phyloP scores from a whole-genome alignment of 2,797 vertebrate genomes.

The Myotis myotis region DNA sequence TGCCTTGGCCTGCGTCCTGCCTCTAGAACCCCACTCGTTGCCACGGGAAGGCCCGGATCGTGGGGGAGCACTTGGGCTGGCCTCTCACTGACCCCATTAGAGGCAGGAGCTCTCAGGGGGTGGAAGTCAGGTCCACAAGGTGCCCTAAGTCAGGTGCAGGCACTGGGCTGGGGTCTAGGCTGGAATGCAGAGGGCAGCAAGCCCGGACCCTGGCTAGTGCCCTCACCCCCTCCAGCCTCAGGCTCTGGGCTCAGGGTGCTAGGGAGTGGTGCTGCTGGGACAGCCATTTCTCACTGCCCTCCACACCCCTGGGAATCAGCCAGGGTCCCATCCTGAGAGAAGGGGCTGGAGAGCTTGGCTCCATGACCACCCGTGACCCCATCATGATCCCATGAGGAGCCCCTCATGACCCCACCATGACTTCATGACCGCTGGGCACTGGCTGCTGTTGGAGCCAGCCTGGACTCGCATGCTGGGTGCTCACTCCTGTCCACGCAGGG shows the following conservation, averaged over 20 bases:
- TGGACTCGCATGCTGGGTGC: neutral
- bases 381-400: neutral
- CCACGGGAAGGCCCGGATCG: accelerated
- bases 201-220: neutral
- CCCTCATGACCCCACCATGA: neutral
- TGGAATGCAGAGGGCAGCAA: neutral
- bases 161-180: neutral
- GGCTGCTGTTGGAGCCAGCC: neutral
- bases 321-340: neutral
- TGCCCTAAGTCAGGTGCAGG: neutral
- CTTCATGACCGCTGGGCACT: neutral
- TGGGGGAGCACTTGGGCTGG: no score
- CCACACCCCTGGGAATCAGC: neutral
- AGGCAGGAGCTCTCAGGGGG: neutral
- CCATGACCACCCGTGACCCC: neutral
- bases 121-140: neutral
- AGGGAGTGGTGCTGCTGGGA: no score
- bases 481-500: neutral
- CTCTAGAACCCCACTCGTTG: neutral
- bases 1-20: neutral
- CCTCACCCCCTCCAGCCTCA: neutral
- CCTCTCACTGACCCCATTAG: neutral
- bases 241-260: neutral
- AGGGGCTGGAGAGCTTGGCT: neutral
- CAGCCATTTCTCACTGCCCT: neutral